Base-by-base conservation (phyloP, 2,888 invertebrate genomes). In the Limnephilus marmoratus region DNA sequence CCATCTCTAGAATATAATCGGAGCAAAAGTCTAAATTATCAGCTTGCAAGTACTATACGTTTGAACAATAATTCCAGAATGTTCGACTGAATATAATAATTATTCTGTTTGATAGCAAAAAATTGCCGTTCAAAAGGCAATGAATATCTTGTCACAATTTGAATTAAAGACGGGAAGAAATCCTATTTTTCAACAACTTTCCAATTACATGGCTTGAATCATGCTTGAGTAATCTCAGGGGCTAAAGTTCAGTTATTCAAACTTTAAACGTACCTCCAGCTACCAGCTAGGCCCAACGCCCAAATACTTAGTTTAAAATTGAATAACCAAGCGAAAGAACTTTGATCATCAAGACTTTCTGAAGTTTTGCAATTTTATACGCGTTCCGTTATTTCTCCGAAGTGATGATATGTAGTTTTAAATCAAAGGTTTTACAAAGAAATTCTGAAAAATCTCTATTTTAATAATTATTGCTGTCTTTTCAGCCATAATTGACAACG, bases 121-220 rank as follows among this genome's bases (percentile, higher is more conserved):
- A 68, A 9, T 24, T 24, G 68, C 24, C 24, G 9, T 68, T 9
- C 9, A 68, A 68, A 24, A 68, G 5, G 24, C n/a, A 68, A 68
- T 68, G n/a, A 68, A 24, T 68, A 68, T 68, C 68, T 24, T 68
- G 68, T 68, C n/a, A 68, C 24, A 68, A 68, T 68, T n/a, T 68
- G 68, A 68, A 68, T 68, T 68, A 68, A 7, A 68, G 68, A n/a
- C 24, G 7, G 24, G 24, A 68, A 68, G 24, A 68, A 68, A 68
- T 68, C 68, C 68, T 68, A 68, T 68, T 68, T 68, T 68, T 68
- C 68, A 68, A 68, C 68, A 68, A 68, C 68, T 68, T 68, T 68
- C 68, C 68, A 68, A 68, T 68, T 68, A 68, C 24, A 68, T 9
- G 68, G 24, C 68, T 68, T 5, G 68, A 68, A 68, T 68, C 24